Conservation (phyloP, 1,140 invertebrate species). For the Drosophila guanche region DNA sequence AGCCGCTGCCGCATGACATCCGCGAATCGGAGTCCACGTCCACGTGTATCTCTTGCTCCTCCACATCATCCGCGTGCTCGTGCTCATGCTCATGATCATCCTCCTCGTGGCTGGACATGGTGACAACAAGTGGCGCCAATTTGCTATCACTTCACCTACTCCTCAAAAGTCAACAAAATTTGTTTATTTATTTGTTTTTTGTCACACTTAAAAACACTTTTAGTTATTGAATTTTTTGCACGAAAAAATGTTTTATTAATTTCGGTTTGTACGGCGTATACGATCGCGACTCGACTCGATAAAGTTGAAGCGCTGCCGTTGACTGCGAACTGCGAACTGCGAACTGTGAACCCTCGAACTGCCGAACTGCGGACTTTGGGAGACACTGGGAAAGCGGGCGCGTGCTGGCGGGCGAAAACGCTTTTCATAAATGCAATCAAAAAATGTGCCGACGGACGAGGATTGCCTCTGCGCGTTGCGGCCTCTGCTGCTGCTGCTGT, state of each 20-base stretch:
- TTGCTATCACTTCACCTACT: conserved; percentile 22
- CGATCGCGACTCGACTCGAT: conserved; percentile 51
- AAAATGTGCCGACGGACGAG: conserved; percentile 70
- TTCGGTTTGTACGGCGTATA: conserved; percentile 17
- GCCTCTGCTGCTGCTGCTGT: conserved; percentile 22
- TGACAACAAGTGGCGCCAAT: conserved; percentile 73
- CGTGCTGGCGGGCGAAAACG: conserved; percentile 75
- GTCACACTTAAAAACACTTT: conserved; percentile 8
- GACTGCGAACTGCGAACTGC: conserved; percentile 21
- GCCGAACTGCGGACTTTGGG: conserved; percentile 4
- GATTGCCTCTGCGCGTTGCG: conserved; percentile 15
- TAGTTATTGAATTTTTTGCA: conserved; percentile 17
- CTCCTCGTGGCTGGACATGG: conserved; percentile 83
- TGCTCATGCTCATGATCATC: conserved; percentile 78
- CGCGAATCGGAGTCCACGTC: conserved; percentile 86
- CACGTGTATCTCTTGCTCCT: conserved; percentile 87
- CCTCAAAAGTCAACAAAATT: conserved; percentile 6
- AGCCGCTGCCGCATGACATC: conserved; percentile 85
- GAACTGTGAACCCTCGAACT: conserved; percentile 5
- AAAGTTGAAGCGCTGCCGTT: conserved; percentile 47
- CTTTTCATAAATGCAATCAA: conserved; percentile 76
- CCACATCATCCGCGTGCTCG: conserved; percentile 84
- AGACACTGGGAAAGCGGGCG: conserved; percentile 58
- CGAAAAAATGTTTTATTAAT: conserved; percentile 48
- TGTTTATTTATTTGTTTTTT: neutral